Conservation (phyloP, 2,113 vertebrate species). For the Benitochromis conjunctus region DNA sequence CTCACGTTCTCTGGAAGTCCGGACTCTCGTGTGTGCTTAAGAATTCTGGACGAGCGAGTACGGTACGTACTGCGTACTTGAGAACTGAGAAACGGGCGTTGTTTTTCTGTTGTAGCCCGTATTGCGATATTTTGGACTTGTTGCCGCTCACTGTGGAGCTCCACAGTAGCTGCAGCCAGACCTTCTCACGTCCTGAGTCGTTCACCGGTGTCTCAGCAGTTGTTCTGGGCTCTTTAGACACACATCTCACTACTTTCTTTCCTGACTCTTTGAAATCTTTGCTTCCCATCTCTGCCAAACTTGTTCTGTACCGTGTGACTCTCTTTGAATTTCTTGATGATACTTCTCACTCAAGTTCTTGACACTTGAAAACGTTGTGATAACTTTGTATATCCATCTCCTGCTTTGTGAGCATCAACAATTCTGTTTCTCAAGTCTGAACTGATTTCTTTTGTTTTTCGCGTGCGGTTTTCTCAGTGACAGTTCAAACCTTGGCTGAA, state of each 20-base stretch:
- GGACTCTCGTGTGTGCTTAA: no score
- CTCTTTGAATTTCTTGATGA: background rate
- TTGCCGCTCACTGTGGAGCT: no score
- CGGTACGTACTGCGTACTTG: no score
- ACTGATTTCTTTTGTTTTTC: background rate
- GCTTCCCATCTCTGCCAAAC: background rate
- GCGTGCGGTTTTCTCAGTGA: background rate
- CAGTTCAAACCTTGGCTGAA: background rate
- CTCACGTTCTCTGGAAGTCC: no score
- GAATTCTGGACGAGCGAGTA: no score
- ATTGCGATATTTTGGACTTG: no score
- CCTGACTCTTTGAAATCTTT: background rate
- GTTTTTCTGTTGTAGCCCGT: no score
- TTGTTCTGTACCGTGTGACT: background rate
- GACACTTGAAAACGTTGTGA: background rate
- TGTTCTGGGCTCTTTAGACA: background rate
- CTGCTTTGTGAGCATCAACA: background rate
- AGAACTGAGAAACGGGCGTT: no score
- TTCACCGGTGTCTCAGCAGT: background rate
- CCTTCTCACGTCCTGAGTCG: background rate
- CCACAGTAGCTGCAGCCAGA: no score
- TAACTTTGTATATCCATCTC: background rate
- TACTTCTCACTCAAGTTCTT: background rate
- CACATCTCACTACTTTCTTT: background rate
- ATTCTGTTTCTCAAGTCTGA: background rate